Evolutionary conservation across 2,888 invertebrate genomes (phyloP), one percentile per base, ranked within the genome.

Genomic region (Hoplodrina blanda): DNA sequence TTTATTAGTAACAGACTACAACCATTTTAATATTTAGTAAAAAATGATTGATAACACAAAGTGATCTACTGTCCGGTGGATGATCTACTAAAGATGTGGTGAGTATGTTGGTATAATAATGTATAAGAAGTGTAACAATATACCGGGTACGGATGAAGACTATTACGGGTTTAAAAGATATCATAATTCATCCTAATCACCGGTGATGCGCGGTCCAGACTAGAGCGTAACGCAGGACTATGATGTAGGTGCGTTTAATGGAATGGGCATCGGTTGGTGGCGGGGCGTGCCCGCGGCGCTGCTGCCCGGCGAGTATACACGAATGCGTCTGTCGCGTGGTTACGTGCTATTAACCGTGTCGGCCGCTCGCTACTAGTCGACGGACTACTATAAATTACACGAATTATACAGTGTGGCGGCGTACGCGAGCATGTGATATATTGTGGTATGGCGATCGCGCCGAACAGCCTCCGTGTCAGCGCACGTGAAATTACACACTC

Each of bases 241-340:
- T 89, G 88, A 88, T 86, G 85, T 86, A 82, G 85, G 76, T 82
- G 78, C 82, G 84, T 90, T 92, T 91, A 92, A 91, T 91, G 88
- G 88, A 91, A 89, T 82, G 82, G 79, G 67, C 69, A 78, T 81
- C 62, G 65, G 65, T 62, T 62, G 62, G 75, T 82, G 85, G 83
- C 68, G 81, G 78, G 87, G 86, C 85, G 83, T 80, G 85, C 85
- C 86, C 77, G 84, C 78, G 82, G 88, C 85, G 85, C 74, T 70
- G 79, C 70, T 72, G 73, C 75, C 65, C 77, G 66, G 73, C 77
- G 83, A 86, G 82, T 78, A 79, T 83, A 85, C 88, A 80, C 84
- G 89, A 90, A 92, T 90, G 92, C 88, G 88, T 87, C 87, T 91
- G 95, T 95, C 95, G 95, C 95, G 95, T 96, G 95, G 95, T 93